Base-by-base conservation (phyloP, 2,888 invertebrate species). In the Ischnus inquisitorius region DNA sequence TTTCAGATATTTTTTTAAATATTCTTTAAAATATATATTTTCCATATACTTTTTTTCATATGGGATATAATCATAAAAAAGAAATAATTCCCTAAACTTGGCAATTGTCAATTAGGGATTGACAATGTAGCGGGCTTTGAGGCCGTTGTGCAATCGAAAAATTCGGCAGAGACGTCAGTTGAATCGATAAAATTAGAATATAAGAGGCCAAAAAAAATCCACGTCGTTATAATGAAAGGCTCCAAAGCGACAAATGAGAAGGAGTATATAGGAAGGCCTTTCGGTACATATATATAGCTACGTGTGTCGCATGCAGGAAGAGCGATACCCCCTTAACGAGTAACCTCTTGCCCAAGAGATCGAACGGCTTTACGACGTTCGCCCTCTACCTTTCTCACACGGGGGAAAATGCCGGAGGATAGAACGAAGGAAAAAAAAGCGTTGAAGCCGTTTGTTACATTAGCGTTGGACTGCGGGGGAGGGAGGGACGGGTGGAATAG, bases 311-410 rank as follows among this genome's bases (percentile, higher is more conserved):
- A 71, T 46, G 65, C 43, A 71, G 62, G 19, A 57, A 76, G 25
- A 72, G 39, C 72, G 54, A 88, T 57, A 71, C 43, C 80, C n/a
- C 64, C 82, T 87, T 86, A 85, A 88, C 87, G 86, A 88, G 84
- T 74, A 79, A 80, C 69, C 85, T 87, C 83, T 87, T 83, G 72
- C 82, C 83, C 79, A 48, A 67, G 86, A 87, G 86, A 85, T 74
- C 28, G 71, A 68, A 68, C 79, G 67, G 69, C 78, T 84, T 81
- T 69, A 41, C 74, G 67, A 81, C 69, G 57, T 78, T 81, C 69
- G 78, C 57, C 62, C 41, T 46, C 60, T 57, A n/a, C 65, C 14
- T 62, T 60, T 19, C 62, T 65, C 64, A 67, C 64, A 67, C 54
- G 68, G 67, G 72, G 65, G 72, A 64, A 62, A 57, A 84, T 77